Evolutionary conservation across 2,113 vertebrate genomes (phyloP), one percentile per base, ranked within the genome.

Genomic region (Corythornis vintsioides): DNA sequence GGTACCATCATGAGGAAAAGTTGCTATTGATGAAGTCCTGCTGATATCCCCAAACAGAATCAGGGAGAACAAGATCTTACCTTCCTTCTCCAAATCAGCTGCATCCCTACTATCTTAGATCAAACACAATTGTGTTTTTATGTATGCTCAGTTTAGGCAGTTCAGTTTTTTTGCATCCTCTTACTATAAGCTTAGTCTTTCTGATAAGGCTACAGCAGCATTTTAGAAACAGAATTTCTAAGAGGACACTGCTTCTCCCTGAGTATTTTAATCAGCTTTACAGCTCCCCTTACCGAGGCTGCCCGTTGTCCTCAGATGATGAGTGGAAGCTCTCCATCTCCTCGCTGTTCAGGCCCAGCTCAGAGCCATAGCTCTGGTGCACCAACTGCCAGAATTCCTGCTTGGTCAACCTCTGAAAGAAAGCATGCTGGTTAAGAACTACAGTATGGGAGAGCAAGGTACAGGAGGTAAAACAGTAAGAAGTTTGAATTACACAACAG

Each of bases 301-400:
- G 98, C 74, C 94, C 96, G 6, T 92, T 98, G 43, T 98, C 97
- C 33, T 99, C 99, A 48, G 97, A 87, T 0, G 97, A 96, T 3
- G 98, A 90, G 81, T 97, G 98, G 90, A 99, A 97, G 88, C 91
- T 98, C 63, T 99, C 99, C 98, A 99, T 99, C 80, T 99, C 99
- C 74, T 99, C 98, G 8, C 97, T 97, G 95, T 96, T 99, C 97
- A 99, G 95, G n/a, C 98, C 99, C 90, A 99, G 95, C 69, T 99
- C 98, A 61, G 96, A 95, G 57, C 98, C 99, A 98, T 99, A 99
- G 95, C 98, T 98, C 96, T 99, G 98, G 95, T 98, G 99, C 8
- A 99, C 97, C 97, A 98, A 98, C 76, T 99, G 98, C 98, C 98
- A 98, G 85, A 99, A 98, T 92, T 99, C 99, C 82, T 91, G 88